Evolutionary conservation across 2,888 invertebrate species (phyloP), one percentile per base, ranked within the genome.

Genomic region (Phytoseiulus persimilis): DNA sequence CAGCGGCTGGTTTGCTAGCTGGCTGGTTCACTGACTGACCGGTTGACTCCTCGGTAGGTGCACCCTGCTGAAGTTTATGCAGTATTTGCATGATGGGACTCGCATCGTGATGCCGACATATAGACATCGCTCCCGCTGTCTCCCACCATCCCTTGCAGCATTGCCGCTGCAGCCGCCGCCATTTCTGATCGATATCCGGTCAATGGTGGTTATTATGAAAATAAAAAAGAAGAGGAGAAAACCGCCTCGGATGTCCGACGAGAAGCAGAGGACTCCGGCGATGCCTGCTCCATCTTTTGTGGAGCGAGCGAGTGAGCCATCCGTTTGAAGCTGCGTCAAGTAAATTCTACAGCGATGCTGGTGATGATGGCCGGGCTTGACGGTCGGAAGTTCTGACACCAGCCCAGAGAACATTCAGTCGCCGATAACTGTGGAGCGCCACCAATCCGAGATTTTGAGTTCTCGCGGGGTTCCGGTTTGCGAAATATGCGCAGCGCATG

Each of bases 151-250:
- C 9, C 28, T 28, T 1, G 65, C 9, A 28, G 46, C 46, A 46
- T 6, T 14, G 14, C 46, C 46, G 46, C 46, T 46, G 46, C 46
- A 14, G 14, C 9, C n/a, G n/a, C n/a, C n/a, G n/a, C n/a, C n/a
- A n/a, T n/a, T 28, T 65, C 65, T 65, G 65, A 65, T 65, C 65
- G 65, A 65, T 65, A 65, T 65, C 65, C 65, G 65, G 65, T 65
- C 65, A 65, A 65, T 65, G 65, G 65, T 65, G 65, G 65, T 65
- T 65, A 65, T 65, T 65, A 65, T 65, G 65, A 65, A 65, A 65
- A 65, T 39, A 65, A 65, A 65, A 14, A 65, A 65, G 18, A 65
- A 65, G 65, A 39, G 65, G 65, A 65, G 65, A 65, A 65, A 65
- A 65, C 65, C 5, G 65, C 65, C 65, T 65, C 65, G 65, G 65